A percentile compares a stretch with the other conserved stretches of the same genome.
These are phyloP conservation scores for Dynastes grantii DNA, from an alignment of 2,888 invertebrate species.

Conservation along the genomic window DNA sequence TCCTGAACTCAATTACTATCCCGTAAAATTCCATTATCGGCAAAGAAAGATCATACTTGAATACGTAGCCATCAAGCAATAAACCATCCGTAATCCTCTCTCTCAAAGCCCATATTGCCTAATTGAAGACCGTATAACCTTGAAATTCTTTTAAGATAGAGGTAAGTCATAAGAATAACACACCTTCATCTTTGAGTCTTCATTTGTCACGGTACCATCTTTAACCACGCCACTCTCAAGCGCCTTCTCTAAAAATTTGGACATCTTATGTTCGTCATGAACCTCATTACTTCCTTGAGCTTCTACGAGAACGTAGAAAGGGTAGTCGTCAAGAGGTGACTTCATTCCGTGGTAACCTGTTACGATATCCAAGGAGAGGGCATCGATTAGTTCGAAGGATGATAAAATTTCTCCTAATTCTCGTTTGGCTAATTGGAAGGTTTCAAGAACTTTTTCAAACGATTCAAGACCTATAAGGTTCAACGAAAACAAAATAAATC, in stretches of 20 bases:
- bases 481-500: slow-evolving; percentile 1
- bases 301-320: slow-evolving; percentile 91
- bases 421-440: slow-evolving; percentile 82
- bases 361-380: slow-evolving; percentile 79
- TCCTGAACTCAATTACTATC: slow-evolving; percentile 81
- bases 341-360: slow-evolving; percentile 76
- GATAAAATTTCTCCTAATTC: slow-evolving; percentile 92
- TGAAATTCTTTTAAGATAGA: too few species aligned
- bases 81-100: slow-evolving; percentile 88
- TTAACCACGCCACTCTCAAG: slow-evolving; percentile 81
- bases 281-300: slow-evolving; percentile 87
- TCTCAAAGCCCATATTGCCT: slow-evolving; percentile 89
- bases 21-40: slow-evolving; percentile 89
- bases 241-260: slow-evolving; percentile 81
- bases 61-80: slow-evolving; percentile 87
- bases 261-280: slow-evolving; percentile 93
- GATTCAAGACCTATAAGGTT: slow-evolving; percentile 77
- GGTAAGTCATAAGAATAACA: not conserved
- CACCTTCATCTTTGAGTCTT: slow-evolving; percentile 86
- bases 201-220: slow-evolving; percentile 91
- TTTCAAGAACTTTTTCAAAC: slow-evolving; percentile 85
- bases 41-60: slow-evolving; percentile 96
- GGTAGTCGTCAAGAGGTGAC: slow-evolving; percentile 77
- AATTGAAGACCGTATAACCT: slow-evolving; percentile 42
- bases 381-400: slow-evolving; percentile 96